These are phyloP conservation scores for Paracyclopina nana DNA, from an alignment of 1,140 invertebrate genomes.

Conservation along the genomic window DNA sequence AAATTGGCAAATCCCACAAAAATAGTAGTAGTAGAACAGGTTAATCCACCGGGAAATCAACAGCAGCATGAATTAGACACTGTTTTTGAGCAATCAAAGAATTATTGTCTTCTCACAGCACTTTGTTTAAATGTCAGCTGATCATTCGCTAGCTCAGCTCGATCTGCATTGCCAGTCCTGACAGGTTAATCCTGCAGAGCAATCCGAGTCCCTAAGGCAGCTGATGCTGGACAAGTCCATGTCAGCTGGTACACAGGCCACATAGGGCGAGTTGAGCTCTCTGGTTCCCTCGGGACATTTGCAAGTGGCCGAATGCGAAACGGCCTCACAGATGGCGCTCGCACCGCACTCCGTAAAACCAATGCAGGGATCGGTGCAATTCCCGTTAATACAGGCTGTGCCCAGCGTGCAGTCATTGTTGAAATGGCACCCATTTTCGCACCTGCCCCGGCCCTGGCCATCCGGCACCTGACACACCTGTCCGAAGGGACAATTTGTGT, in stretches of 20 bases:
- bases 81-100: too few species aligned
- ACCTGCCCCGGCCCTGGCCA: not conserved
- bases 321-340: constrained; percentile 5
- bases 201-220: not conserved
- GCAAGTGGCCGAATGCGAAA: not conserved
- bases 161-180: not conserved
- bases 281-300: not conserved
- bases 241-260: not conserved
- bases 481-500: constrained; percentile 12
- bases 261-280: constrained; percentile 4
- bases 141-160: too few species aligned
- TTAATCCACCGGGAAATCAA: too few species aligned
- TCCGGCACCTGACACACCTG: not conserved
- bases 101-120: too few species aligned
- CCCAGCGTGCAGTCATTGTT: constrained; percentile 7
- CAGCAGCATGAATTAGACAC: too few species aligned
- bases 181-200: not conserved
- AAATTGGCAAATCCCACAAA: too few species aligned
- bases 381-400: not conserved
- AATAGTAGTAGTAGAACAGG: too few species aligned
- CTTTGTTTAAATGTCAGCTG: too few species aligned
- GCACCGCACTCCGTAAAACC: constrained; percentile 9
- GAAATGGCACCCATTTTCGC: constrained; percentile 4
- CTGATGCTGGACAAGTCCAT: constrained; percentile 1
- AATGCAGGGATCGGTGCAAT: not conserved